Base-by-base conservation (phyloP, 1,140 invertebrate species). In the Habropoda laboriosa region DNA sequence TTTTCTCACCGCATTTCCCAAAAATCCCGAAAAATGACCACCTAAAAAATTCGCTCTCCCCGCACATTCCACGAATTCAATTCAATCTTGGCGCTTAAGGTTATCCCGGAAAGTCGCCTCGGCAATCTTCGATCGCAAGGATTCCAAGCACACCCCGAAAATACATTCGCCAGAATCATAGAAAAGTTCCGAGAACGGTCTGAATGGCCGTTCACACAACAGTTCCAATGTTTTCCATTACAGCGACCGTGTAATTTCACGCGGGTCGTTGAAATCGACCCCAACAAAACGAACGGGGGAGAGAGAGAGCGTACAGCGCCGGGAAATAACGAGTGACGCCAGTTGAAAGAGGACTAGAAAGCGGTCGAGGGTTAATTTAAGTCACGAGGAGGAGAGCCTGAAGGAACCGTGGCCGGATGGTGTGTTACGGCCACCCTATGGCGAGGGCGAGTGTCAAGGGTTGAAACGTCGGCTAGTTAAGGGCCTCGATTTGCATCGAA, bases 401-500 rank as follows among this genome's bases (percentile, higher is more conserved):
- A 86, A 86, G 80, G 76, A 86, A 81, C 32, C 49, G 21, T 30
- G 42, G 58, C 27, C 42, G 64, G 64, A 24, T 49, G 64, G 30
- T 78, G 67, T 42, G 74, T 82, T 64, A 57, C 79, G 49, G 60
- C 74, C 66, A 66, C 74, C 66, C 64, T 51, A 38, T 24, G 30
- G 32, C 30, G 63, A 60, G 87, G 87, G 79, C 72, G 79, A 78
- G 81, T 83, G 81, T 83, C 86, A 85, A 88, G 83, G 86, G 84
- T 79, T 81, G 85, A 80, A 87, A 81, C 78, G 64, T 78, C 84
- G 74, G 82, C 82, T 71, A 87, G 86, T 83, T 85, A 85, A 83
- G 80, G 58, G 73, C 60, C 83, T 77, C 79, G 85, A 87, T 88
- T 88, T 88, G 87, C 87, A 88, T 88, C n/a, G n/a, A n/a, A n/a